Conservation (phyloP, 2,797 vertebrate genomes). For the Silurus lanzhouensis region DNA sequence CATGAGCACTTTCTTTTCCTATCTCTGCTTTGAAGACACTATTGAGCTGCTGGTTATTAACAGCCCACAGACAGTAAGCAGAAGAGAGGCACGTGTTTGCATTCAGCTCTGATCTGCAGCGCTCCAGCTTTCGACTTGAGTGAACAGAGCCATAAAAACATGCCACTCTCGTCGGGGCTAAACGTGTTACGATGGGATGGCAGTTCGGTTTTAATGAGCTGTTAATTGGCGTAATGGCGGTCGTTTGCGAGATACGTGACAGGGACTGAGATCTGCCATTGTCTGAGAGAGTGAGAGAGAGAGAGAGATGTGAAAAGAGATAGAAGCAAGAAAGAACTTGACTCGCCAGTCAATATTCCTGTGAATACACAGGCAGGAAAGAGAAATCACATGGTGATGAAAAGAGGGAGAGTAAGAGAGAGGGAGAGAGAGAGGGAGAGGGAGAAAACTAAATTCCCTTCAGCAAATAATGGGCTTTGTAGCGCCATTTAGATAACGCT, state of each 20-base stretch:
- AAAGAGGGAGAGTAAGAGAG: background rate
- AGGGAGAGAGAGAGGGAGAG: slow-evolving; percentile 21
- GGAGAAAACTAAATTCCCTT: background rate
- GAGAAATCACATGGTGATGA: slow-evolving; percentile 16
- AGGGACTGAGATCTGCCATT: slow-evolving; percentile 3
- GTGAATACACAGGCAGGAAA: slow-evolving; percentile 22
- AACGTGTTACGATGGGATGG: background rate
- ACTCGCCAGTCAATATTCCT: slow-evolving; percentile 20
- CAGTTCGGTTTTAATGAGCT: slow-evolving; percentile 32
- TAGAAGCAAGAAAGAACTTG: slow-evolving; percentile 5
- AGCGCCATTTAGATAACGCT: slow-evolving; percentile 19
- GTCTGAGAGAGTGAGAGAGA: background rate
- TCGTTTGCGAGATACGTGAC: background rate
- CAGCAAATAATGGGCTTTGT: slow-evolving; percentile 11
- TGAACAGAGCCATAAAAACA: slow-evolving; percentile 23
- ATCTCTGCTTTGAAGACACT: slow-evolving; percentile 41
- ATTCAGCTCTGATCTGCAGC: slow-evolving; percentile 3
- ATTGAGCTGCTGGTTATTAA: slow-evolving; percentile 55
- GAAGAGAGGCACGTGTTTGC: slow-evolving; percentile 17
- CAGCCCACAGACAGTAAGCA: slow-evolving; percentile 34
- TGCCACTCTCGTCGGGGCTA: background rate
- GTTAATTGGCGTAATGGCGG: slow-evolving; percentile 25
- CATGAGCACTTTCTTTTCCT: slow-evolving; percentile 32
- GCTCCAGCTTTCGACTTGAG: background rate
- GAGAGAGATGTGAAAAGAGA: slow-evolving; percentile 17